These are phyloP conservation scores for Zoanthus solanderi DNA, from an alignment of 92 coral and sea anemone genomes.

Conservation along the genomic window DNA sequence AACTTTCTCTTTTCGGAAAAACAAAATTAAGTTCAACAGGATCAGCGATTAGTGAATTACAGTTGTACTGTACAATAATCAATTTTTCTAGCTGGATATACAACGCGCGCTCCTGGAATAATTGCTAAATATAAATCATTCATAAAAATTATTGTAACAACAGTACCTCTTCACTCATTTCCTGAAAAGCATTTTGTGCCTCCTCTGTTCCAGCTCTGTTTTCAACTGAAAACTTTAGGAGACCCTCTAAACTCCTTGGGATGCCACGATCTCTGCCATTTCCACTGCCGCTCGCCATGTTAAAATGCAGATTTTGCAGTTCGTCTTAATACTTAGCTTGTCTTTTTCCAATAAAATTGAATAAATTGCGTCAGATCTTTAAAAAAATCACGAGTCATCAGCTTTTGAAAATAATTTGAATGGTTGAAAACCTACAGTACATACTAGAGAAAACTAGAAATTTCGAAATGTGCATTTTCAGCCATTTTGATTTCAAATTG, in stretches of 20 bases:
- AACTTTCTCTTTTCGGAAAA: constrained; percentile 62
- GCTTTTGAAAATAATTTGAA: not conserved
- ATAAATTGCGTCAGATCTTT: not conserved
- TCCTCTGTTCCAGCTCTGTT: constrained; percentile 21
- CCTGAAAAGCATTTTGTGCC: constrained; percentile 36
- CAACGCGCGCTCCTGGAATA: no score
- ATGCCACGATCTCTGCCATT: not conserved
- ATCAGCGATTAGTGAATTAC: no score
- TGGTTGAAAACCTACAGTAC: not conserved
- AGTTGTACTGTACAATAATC: no score
- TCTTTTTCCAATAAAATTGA: not conserved
- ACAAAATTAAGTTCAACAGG: not conserved
- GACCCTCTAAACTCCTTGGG: constrained; percentile 29
- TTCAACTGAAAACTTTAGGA: constrained; percentile 40
- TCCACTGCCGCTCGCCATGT: constrained; percentile 36
- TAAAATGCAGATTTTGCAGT: not conserved
- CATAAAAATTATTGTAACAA: no score
- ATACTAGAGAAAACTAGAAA: not conserved
- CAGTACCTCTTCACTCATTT: constrained; percentile 44
- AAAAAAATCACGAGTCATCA: not conserved
- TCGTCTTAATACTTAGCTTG: not conserved
- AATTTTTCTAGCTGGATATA: no score
- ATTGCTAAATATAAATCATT: no score
- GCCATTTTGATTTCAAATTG: constrained; percentile 22
- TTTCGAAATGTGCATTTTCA: not conserved